Evolutionary conservation across 2,888 invertebrate genomes (phyloP).

Genomic region (Julus scanicus): DNA sequence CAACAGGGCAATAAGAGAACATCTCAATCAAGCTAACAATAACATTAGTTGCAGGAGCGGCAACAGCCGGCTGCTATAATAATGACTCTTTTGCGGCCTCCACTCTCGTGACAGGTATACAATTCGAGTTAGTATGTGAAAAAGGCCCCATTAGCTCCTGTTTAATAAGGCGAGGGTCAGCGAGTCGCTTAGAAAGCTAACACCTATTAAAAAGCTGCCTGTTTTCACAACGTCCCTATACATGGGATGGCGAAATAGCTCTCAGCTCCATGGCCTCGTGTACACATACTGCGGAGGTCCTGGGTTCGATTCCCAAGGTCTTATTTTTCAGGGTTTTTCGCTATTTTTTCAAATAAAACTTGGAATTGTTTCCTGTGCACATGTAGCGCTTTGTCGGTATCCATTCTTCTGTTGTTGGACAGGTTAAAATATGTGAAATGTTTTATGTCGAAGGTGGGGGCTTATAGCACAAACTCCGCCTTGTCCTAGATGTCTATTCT

Average conservation of each 20-base stretch:
- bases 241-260: not conserved
- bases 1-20: not conserved
- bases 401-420: too few relatives aligned
- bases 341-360: too few relatives aligned
- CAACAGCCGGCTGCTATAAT: constrained; percentile 34
- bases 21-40: constrained; percentile 42
- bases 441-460: too few relatives aligned
- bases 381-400: too few relatives aligned
- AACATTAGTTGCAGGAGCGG: constrained; percentile 24
- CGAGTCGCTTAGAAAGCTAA: constrained; percentile 28
- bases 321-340: too few relatives aligned
- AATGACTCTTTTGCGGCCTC: constrained; percentile 35
- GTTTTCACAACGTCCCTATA: not conserved
- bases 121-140: constrained; percentile 35
- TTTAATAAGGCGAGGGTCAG: constrained; percentile 42
- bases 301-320: constrained; percentile 38
- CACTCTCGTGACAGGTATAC: constrained; percentile 34
- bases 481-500: too few relatives aligned
- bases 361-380: too few relatives aligned
- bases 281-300: not conserved
- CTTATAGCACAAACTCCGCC: too few relatives aligned
- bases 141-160: constrained; percentile 42
- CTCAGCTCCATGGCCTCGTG: not conserved
- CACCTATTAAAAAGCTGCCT: constrained; percentile 35
- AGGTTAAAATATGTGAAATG: too few relatives aligned